Evolutionary conservation across 2,888 invertebrate genomes (phyloP), one percentile per base, ranked within the genome.

Genomic region (Ornithoptera alexandrae): DNA sequence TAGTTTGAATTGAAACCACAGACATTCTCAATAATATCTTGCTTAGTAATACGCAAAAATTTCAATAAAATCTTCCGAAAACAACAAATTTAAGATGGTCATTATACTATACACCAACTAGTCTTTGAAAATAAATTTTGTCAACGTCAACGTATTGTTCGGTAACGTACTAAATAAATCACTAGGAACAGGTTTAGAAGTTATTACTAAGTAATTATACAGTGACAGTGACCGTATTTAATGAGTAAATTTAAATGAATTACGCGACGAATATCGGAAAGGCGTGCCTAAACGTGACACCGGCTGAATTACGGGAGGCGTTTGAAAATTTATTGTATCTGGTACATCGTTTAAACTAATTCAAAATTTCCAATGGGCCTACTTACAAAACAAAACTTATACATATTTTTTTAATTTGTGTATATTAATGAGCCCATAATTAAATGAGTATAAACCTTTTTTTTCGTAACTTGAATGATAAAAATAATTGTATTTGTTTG

Each of bases 231-330:
- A 42, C 46, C 20, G 57, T 24, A 69, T 65, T 65, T 65, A 62
- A 69, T 62, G 65, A 57, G 62, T 36, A 65, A 69, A 69, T 65
- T 62, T 61, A 46, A 65, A 64, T 69, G 62, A 69, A 62, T 62
- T 65, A 69, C 20, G 46, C 62, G 69, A 57, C 65, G 60, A 65
- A 69, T 62, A 61, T 69, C 69, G 58, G 57, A 65, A 61, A 65
- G 65, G 56, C 62, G 65, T 65, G 65, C 65, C 58, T 46, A 62
- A 62, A 62, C 46, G 65, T 57, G 69, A 65, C 65, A 20, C 56
- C 61, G 42, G 50, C 53, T 65, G 65, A 46, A 15, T 65, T 69
- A 69, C 57, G 65, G 61, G 56, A 60, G 12, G 57, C 61, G 57
- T 30, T 59, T 56, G 42, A 65, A 53, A 65, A 69, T 69, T 65